Evolutionary conservation across 2,113 vertebrate species (phyloP), one percentile per base, ranked within the genome.

Genomic region (Pterophyllum scalare): DNA sequence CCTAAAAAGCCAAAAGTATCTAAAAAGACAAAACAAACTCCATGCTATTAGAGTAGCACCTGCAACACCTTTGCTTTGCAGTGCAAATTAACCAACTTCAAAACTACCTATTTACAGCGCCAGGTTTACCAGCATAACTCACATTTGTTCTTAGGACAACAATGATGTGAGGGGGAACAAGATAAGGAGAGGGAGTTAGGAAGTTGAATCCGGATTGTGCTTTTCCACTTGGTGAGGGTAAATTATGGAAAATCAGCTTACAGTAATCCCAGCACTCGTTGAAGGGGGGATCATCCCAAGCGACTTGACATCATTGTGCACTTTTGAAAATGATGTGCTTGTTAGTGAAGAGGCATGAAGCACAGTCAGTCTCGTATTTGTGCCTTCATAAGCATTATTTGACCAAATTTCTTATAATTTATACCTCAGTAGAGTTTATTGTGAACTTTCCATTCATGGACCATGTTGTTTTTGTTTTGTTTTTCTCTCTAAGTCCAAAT

Each of bases 181-280:
- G 92, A 94, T 93, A 93, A 93, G 90, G 83, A 88, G 67, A 84
- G 75, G 89, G 91, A 92, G 92, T 94, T 92, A 91, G 89, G 86
- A 92, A 90, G 81, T 89, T 59, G 87, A 93, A 94, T 93, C 89
- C 89, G 91, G 94, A 93, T 94, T 93, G 91, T 91, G 91, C 89
- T 93, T 93, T 89, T 91, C 91, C 91, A 93, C 89, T 94, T 58
- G 56, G 88, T 91, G 88, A 93, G 89, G 92, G 90, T 94, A 94
- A 95, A 94, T 95, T 93, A 93, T 94, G 91, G 90, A 93, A 93
- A 95, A 95, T 94, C 93, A 93, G 87, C 89, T 94, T 94, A 93
- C 81, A 91, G 91, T 94, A 93, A 94, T 94, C 94, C 93, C 70
- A 59, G 88, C 85, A 67, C 84, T 93, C 90, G 86, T 89, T 91